A percentile compares a stretch with the other conserved stretches of the same genome.
Evolutionary conservation across 2,113 vertebrate species (phyloP).

Genomic region (Prolemur simus): DNA sequence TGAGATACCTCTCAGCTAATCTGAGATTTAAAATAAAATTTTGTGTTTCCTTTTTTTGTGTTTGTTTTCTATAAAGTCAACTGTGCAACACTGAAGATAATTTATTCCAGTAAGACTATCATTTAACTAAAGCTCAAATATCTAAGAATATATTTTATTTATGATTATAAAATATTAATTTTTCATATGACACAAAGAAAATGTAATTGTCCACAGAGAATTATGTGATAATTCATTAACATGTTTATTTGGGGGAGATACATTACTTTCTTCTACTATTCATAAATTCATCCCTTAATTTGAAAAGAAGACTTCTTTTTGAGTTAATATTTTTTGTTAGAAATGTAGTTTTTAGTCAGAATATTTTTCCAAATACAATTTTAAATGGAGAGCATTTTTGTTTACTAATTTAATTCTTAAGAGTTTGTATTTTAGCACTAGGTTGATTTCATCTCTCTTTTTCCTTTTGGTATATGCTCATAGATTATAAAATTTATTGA

Average conservation of each 20-base stretch:
- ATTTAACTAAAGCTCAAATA: slow-evolving; percentile 55
- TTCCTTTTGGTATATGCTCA: neutral
- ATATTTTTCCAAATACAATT: slow-evolving; percentile 53
- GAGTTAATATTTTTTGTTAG: slow-evolving; percentile 50
- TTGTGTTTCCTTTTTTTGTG: neutral
- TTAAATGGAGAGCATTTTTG: slow-evolving; percentile 52
- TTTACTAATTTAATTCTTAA: slow-evolving; percentile 37
- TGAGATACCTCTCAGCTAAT: slow-evolving; percentile 18
- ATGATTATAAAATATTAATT: slow-evolving; percentile 39
- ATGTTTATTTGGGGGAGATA: neutral
- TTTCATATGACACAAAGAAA: slow-evolving; percentile 51
- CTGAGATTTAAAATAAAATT: slow-evolving; percentile 58
- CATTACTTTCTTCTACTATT: slow-evolving; percentile 12
- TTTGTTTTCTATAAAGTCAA: slow-evolving; percentile 21
- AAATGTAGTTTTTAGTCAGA: slow-evolving; percentile 52
- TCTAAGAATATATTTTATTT: slow-evolving; percentile 53
- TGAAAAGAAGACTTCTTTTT: slow-evolving; percentile 46
- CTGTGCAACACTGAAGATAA: neutral
- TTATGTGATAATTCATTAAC: slow-evolving; percentile 27
- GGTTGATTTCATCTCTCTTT: slow-evolving; percentile 16
- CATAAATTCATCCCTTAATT: slow-evolving; percentile 57
- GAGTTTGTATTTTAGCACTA: slow-evolving; percentile 14
- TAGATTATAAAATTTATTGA: slow-evolving; percentile 23
- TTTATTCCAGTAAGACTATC: slow-evolving; percentile 36
- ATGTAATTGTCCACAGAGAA: slow-evolving; percentile 24